These are phyloP conservation scores for Podiceps cristatus DNA, from an alignment of 2,113 vertebrate species.

Conservation along the genomic window DNA sequence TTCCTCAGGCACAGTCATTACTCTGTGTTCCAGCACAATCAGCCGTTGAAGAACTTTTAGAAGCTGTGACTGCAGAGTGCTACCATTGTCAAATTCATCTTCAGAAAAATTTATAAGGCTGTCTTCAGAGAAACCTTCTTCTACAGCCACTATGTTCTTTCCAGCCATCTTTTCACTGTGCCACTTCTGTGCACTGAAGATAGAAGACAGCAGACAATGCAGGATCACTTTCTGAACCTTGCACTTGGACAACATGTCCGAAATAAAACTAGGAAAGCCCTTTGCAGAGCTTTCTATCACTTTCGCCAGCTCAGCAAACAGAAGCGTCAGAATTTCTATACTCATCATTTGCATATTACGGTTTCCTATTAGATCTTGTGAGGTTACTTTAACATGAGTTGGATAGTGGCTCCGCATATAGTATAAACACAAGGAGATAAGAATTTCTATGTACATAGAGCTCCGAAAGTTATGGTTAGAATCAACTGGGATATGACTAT, in stretches of 20 bases:
- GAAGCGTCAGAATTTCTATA: slow-evolving; percentile 93
- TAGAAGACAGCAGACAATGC: slow-evolving; percentile 94
- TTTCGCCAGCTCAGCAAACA: slow-evolving; percentile 93
- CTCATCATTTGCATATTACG: slow-evolving; percentile 98
- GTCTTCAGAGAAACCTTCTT: slow-evolving; percentile 97
- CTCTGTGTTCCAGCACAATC: slow-evolving; percentile 92
- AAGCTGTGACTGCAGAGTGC: slow-evolving; percentile 93
- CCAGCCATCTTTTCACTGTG: slow-evolving; percentile 87
- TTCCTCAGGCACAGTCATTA: slow-evolving; percentile 91
- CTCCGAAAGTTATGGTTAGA: slow-evolving; percentile 95
- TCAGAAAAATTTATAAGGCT: slow-evolving; percentile 96
- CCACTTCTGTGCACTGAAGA: slow-evolving; percentile 97
- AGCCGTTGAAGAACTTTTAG: slow-evolving; percentile 92
- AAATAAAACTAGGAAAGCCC: slow-evolving; percentile 97
- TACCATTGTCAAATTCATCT: slow-evolving; percentile 93
- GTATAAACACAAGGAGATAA: slow-evolving; percentile 95
- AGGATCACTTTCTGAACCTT: slow-evolving; percentile 98
- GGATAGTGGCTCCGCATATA: slow-evolving; percentile 96
- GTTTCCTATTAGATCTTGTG: slow-evolving; percentile 94
- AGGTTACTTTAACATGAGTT: slow-evolving; percentile 87
- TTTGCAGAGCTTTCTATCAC: slow-evolving; percentile 94
- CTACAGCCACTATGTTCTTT: slow-evolving; percentile 85
- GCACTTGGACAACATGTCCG: slow-evolving; percentile 95
- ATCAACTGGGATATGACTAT: slow-evolving; percentile 94
- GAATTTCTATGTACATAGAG: slow-evolving; percentile 98